Conservation (phyloP, 2,113 vertebrate genomes). For the Chloebia gouldiae region DNA sequence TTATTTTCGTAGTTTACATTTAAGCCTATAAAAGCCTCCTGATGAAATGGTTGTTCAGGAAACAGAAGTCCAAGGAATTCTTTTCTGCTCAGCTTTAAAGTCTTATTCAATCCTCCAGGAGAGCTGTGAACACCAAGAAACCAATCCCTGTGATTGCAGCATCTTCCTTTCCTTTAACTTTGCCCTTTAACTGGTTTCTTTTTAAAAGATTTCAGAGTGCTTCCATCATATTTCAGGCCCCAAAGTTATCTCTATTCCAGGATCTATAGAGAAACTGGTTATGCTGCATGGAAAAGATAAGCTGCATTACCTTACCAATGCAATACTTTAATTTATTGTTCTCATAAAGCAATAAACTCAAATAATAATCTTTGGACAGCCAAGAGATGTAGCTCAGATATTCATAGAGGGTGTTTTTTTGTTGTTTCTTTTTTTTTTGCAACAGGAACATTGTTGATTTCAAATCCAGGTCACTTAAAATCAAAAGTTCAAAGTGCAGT, state of each 20-base stretch:
- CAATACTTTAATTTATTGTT: background rate
- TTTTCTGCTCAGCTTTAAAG: background rate
- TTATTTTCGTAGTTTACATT: background rate
- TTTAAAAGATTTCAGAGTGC: background rate
- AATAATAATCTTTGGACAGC: background rate
- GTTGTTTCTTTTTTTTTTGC: background rate
- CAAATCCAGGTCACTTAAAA: background rate
- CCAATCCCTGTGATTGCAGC: background rate
- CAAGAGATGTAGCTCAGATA: background rate
- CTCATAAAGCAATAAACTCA: background rate
- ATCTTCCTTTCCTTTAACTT: background rate
- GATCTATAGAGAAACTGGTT: background rate
- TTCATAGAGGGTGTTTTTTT: background rate
- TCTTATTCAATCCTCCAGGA: background rate
- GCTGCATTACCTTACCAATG: background rate
- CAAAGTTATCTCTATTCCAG: background rate
- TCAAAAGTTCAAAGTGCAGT: conserved; percentile 34
- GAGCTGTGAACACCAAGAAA: background rate
- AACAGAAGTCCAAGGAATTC: background rate
- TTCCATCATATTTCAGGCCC: background rate
- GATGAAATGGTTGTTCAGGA: background rate
- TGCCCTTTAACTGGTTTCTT: background rate
- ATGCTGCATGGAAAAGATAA: background rate
- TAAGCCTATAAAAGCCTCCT: background rate
- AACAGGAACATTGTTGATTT: background rate